Base-by-base conservation (phyloP, 2,888 invertebrate species). In the Malthinus seriepunctatus region DNA sequence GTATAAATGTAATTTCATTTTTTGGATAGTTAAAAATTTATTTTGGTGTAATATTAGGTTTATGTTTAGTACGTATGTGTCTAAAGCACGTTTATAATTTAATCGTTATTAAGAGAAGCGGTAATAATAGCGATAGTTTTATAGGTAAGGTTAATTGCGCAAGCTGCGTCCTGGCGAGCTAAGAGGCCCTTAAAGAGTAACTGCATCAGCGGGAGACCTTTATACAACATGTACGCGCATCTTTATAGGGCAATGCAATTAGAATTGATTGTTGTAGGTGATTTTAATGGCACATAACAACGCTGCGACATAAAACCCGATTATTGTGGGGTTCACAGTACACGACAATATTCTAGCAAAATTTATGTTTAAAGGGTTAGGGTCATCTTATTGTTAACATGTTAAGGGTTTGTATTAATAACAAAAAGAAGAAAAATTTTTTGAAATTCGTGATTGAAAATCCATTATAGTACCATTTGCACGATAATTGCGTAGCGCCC, bases 201-300 rank as follows among this genome's bases (percentile, higher is more conserved):
- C 71, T 71, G 67, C 68, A 70, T 66, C 74, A 72, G 72, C 72
- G 69, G 74, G 74, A 70, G 72, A 69, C 65, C 72, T 72, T 72
- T 74, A 73, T 73, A 73, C 70, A 66, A 65, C 71, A 63, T 71
- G 69, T 71, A 71, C 69, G 70, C 69, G 62, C 70, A 71, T 69
- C 72, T 74, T 76, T 76, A 76, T 75, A 73, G 75, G 73, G 73
- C 72, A 71, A 71, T 73, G 75, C 76, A 77, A 77, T 77, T 76
- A 77, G 73, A 76, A 76, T 74, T 76, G 76, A 77, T 77, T 75
- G 76, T 75, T 75, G 73, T 73, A 75, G 75, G 76, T 76, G 77
- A 76, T 76, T 77, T 75, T 76, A 75, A 75, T 71, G 72, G 72
- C 70, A 70, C 70, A 75, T 73, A 75, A 75, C 73, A 69, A 69